Conservation (phyloP, 2,113 vertebrate species). For the Pluvialis apricaria region DNA sequence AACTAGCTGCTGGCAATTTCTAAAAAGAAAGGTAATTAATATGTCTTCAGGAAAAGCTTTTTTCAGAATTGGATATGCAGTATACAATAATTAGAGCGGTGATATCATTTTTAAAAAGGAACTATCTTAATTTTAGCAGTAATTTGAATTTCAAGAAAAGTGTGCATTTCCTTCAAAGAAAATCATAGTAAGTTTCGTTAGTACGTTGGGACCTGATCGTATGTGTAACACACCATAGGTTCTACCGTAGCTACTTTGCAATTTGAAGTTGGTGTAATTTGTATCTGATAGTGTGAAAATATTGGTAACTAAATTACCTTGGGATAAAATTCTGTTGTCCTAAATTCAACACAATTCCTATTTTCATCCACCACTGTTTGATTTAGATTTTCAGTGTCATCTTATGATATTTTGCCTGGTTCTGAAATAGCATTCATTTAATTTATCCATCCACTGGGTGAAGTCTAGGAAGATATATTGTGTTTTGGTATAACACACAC, state of each 20-base stretch:
- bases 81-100: background rate
- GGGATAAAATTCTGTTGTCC: background rate
- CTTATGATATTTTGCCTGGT: background rate
- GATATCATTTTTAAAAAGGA: background rate
- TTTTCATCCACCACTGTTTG: background rate
- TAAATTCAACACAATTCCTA: background rate
- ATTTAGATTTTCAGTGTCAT: background rate
- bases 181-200: background rate
- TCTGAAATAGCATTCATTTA: background rate
- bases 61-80: background rate
- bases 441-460: background rate
- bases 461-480: background rate
- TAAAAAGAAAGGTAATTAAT: conserved; percentile 63
- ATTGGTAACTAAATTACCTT: background rate
- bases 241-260: background rate
- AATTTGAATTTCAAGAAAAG: background rate
- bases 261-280: background rate
- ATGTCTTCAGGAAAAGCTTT: conserved; percentile 35
- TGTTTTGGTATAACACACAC: background rate
- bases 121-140: background rate
- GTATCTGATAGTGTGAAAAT: background rate
- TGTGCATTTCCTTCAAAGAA: background rate
- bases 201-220: background rate
- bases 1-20: conserved; percentile 44
- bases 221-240: background rate